Evolutionary conservation across 2,113 vertebrate species (phyloP), one percentile per base, ranked within the genome.

Genomic region (Trematomus loennbergii): DNA sequence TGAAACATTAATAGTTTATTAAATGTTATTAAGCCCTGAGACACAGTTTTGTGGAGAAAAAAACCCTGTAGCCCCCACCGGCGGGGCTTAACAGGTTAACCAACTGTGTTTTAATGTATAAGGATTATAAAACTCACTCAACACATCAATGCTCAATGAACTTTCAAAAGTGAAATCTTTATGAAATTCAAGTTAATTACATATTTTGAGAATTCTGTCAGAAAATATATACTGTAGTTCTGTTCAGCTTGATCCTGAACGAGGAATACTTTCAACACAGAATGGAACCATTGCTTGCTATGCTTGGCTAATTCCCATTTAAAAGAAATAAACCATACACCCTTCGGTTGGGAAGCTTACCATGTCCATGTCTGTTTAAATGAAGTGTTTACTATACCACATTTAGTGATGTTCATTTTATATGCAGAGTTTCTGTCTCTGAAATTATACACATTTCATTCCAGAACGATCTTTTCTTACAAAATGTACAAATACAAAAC

Each of bases 271-370:
- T 77, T 77, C 40, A 7, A 54, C 29, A 46, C 9, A 57, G 61
- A 70, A 83, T 50, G 60, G 68, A 60, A 29, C 70, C 22, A 29
- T 40, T 67, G 49, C 68, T 68, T 83, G 73, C 46, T 75, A 10
- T 76, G 50, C 36, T 85, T 81, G 82, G 78, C 78, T 63, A 53
- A 75, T 71, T 83, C 63, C 54, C 77, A 81, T 6, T 79, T 46
- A 65, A 79, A 85, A 2, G n/a, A 86, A 78, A 86, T 70, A 82
- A 67, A 69, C 73, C 4, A 15, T 54, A 65, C 70, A 73, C 12
- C 67, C 11, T 71, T 83, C 49, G 60, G 36, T 61, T 70, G 17
- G 29, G 54, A 64, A 55, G 57, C 48, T 66, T 50, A 61, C 49
- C 46, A 29, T 64, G 61, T 66, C 29, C 13, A 22, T 69, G 22